These are phyloP conservation scores for Tangara arthus DNA, from an alignment of 2,797 vertebrate genomes.

Conservation along the genomic window DNA sequence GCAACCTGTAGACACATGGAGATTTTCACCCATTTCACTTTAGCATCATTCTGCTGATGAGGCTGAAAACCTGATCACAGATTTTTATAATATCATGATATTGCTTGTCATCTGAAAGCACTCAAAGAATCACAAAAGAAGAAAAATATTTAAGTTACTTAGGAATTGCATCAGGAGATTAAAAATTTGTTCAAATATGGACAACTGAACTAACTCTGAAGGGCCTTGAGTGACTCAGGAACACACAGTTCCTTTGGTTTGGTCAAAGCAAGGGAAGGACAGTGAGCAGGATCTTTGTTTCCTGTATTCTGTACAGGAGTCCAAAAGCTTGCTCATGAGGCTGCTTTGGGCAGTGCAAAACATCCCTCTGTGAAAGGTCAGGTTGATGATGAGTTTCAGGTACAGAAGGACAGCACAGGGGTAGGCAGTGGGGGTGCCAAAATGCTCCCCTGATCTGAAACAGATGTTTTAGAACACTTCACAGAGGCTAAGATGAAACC, in stretches of 20 bases:
- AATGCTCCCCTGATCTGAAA: background rate
- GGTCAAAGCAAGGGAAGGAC: background rate
- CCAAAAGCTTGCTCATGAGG: background rate
- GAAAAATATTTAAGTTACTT: background rate
- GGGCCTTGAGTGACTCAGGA: background rate
- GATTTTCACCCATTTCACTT: background rate
- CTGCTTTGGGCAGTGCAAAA: background rate
- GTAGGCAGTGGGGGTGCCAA: background rate
- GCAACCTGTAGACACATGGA: background rate
- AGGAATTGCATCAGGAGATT: background rate
- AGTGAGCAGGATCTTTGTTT: background rate
- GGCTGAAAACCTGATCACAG: too few relatives aligned
- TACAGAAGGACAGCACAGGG: background rate
- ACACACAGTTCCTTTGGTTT: rapidly evolving
- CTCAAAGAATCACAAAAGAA: background rate
- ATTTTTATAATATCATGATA: background rate
- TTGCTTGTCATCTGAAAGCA: background rate
- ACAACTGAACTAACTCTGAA: background rate
- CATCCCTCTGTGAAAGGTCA: background rate
- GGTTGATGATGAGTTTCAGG: background rate
- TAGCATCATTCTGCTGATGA: background rate
- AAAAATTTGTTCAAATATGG: background rate
- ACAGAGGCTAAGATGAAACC: background rate
- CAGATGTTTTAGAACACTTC: background rate
- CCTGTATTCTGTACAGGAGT: background rate